Evolutionary conservation across 2,888 invertebrate species (phyloP).

Genomic region (Limnephilus rhombicus): DNA sequence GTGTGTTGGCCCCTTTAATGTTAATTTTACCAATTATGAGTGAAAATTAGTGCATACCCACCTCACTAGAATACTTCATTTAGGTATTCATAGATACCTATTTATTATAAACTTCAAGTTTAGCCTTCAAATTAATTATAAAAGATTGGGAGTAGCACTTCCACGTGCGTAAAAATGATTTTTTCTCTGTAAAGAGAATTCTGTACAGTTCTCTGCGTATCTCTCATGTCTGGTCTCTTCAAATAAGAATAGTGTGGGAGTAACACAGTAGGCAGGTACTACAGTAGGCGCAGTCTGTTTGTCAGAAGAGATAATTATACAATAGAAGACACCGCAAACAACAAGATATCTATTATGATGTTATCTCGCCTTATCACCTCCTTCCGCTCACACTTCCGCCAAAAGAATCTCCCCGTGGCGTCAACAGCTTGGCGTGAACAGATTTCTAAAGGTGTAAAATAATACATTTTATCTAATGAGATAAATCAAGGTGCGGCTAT

Average conservation of each 20-base stretch:
- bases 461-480: no score
- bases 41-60: no score
- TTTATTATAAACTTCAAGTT: no score
- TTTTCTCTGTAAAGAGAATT: no score
- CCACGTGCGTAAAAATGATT: neutral
- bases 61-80: no score
- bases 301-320: neutral
- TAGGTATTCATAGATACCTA: no score
- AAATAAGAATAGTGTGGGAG: neutral
- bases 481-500: no score
- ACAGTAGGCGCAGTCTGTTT: neutral
- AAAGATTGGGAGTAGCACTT: neutral
- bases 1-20: no score
- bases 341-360: neutral
- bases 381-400: conserved; percentile 16
- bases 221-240: neutral
- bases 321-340: neutral
- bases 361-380: conserved; percentile 8
- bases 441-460: neutral
- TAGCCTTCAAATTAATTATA: neutral
- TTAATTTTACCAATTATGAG: no score
- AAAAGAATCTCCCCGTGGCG: neutral
- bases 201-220: neutral
- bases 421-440: neutral
- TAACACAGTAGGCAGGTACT: neutral